Conservation (phyloP, 2,888 invertebrate genomes). For the Tipula helvola region DNA sequence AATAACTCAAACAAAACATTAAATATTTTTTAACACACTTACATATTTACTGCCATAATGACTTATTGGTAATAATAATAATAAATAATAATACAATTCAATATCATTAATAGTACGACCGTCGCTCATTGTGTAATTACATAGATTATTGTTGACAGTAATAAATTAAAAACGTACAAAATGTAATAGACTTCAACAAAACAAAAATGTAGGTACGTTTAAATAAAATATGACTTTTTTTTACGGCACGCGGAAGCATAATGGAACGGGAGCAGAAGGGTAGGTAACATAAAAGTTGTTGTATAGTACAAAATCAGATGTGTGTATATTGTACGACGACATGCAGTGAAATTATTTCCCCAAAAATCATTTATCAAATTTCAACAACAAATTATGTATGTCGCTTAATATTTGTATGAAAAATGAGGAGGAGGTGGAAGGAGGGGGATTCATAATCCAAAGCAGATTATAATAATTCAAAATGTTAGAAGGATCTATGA, state of each 20-base stretch:
- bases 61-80: not conserved
- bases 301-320: not conserved
- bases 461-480: not conserved
- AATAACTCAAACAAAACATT: not conserved
- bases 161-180: not conserved
- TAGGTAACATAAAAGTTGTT: not conserved
- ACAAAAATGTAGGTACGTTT: not conserved
- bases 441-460: not conserved
- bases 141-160: not conserved
- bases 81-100: not conserved
- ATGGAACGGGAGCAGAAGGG: not conserved
- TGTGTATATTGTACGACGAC: not conserved
- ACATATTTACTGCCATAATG: not conserved
- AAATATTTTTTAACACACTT: not conserved
- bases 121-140: not conserved
- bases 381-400: not conserved
- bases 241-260: not conserved
- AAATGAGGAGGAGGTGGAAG: not conserved
- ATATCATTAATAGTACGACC: not conserved
- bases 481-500: not conserved
- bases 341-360: not conserved
- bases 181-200: not conserved
- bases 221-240: not conserved
- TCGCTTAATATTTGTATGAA: too few species aligned
- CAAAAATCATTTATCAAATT: not conserved